Conservation (phyloP, 2,888 invertebrate species). For the Pollenia amentaria region DNA sequence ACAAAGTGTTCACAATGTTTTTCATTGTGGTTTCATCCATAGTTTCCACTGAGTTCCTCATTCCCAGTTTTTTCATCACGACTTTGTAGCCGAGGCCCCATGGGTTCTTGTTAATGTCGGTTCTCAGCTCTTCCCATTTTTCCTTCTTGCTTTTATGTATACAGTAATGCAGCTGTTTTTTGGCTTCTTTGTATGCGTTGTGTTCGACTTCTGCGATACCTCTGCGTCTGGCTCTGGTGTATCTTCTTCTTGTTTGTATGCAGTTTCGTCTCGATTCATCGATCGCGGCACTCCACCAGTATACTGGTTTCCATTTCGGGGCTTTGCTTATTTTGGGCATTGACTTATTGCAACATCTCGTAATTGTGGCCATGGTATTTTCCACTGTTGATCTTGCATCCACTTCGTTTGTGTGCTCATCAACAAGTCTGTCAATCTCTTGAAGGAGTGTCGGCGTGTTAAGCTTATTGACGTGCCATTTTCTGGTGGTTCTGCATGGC, state of each 20-base stretch:
- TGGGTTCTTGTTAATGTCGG: slow-evolving; percentile 44
- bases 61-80: slow-evolving; percentile 26
- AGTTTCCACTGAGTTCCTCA: not conserved
- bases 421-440: not conserved
- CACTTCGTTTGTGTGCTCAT: not conserved
- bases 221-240: slow-evolving; percentile 31
- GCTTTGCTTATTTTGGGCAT: too few relatives aligned
- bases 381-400: not conserved
- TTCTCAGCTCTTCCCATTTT: too few relatives aligned
- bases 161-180: not conserved
- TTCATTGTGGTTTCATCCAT: not conserved
- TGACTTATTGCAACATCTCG: too few relatives aligned
- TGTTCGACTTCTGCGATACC: not conserved
- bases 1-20: slow-evolving; percentile 10
- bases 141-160: slow-evolving; percentile 6
- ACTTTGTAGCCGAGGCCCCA: slow-evolving; percentile 34
- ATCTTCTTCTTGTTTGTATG: not conserved
- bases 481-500: too few relatives aligned
- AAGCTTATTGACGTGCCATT: too few relatives aligned
- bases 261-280: not conserved
- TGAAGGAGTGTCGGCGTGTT: not conserved
- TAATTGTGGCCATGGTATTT: too few relatives aligned
- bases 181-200: slow-evolving; percentile 16
- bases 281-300: not conserved
- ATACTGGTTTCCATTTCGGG: too few relatives aligned